Conservation (phyloP, 1,140 invertebrate species). For the Conus betulinus region DNA sequence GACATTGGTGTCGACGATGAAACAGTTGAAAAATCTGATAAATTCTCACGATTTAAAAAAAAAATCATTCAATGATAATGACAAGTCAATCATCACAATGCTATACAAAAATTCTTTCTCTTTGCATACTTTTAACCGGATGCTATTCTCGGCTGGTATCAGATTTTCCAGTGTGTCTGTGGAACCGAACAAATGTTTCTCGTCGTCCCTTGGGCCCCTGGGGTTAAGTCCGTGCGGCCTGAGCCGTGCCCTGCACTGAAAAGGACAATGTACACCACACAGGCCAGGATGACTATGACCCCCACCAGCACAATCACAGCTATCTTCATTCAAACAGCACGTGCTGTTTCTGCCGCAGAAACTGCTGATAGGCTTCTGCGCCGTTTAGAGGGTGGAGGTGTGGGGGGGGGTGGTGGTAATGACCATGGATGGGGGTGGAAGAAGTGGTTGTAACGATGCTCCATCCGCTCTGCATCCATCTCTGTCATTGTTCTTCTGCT, state of each 20-base stretch:
- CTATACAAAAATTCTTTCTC: constrained; percentile 40
- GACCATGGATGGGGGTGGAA: not conserved
- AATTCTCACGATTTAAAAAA: too few species aligned
- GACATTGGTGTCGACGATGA: too few species aligned
- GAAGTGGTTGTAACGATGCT: not conserved
- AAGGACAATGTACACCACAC: constrained; percentile 49
- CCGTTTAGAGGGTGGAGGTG: not conserved
- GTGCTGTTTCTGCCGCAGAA: constrained; percentile 48
- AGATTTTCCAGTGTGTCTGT: constrained; percentile 45
- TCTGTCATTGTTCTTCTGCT: not conserved
- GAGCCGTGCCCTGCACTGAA: constrained; percentile 41
- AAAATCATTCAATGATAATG: too few species aligned
- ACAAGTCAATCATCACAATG: too few species aligned
- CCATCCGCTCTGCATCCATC: not conserved
- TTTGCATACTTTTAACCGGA: constrained; percentile 38
- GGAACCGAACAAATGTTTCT: constrained; percentile 35
- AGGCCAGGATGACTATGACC: constrained; percentile 42
- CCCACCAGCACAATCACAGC: constrained; percentile 49
- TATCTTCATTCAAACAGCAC: constrained; percentile 52
- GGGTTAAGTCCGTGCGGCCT: not conserved
- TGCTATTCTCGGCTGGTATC: constrained; percentile 33
- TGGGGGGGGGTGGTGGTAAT: constrained; percentile 7
- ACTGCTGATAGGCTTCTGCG: constrained; percentile 42
- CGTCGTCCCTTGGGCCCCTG: constrained; percentile 13
- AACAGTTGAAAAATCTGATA: too few species aligned